Evolutionary conservation across 2,113 vertebrate species (phyloP), one percentile per base, ranked within the genome.

Genomic region (Aptenodytes patagonicus): DNA sequence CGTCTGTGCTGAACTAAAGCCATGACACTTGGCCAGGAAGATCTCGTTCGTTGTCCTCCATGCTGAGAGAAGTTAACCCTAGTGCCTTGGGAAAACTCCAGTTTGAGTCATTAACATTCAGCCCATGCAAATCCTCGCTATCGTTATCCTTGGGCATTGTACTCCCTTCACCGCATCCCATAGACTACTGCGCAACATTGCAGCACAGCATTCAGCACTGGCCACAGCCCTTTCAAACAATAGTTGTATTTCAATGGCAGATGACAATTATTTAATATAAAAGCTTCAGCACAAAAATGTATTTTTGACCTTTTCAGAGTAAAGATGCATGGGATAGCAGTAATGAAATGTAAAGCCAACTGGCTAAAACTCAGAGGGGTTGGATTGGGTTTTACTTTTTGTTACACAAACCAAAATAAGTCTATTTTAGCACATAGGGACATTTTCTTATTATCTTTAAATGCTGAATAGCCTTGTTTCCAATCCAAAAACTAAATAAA

Each of bases 111-210:
- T 75, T 92, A 90, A 57, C 31, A 90, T 89, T 87, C 88, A 88
- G 47, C 44, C 68, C 72, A 81, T 60, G 42, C 47, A 77, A 81
- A 88, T 36, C 42, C 76, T 88, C 17, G 1, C 61, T 73, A 72
- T 18, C 3, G 4, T 57, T 42, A 46, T 0, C 1, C 71, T 65
- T 40, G 55, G 69, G 64, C 83, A 87, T 72, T 82, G 46, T 52
- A 46, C 26, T 84, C 31, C 57, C 34, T 47, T 49, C 77, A 32
- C 51, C 3, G 1, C 62, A 71, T 32, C 70, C 66, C 62, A 29
- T 51, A 62, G 58, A 40, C 58, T 42, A 5, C 68, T 6, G 47
- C 0, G 0, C 22, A 18, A 4, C 0, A 4, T 5, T 69, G 46
- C 44, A 75, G 38, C 57, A 54, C 28, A 7, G 25, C 1, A 0